Conservation (phyloP, 2,113 vertebrate genomes). For the Cryptomyrus ogoouensis region DNA sequence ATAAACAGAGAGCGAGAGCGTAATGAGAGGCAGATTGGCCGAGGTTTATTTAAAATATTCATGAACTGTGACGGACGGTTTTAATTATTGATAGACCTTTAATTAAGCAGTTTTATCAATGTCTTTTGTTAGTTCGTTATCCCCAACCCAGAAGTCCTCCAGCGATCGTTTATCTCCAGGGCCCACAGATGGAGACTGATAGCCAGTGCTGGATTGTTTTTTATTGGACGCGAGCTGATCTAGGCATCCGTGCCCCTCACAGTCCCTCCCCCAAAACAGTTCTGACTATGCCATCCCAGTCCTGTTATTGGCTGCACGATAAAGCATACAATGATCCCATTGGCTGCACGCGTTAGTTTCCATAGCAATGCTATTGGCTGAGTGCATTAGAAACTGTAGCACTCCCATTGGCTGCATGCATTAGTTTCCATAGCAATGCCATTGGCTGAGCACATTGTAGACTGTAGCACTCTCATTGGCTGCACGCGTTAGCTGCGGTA, state of each 20-base stretch:
- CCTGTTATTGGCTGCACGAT: not conserved
- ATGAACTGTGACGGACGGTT: constrained; percentile 9
- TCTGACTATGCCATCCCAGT: not conserved
- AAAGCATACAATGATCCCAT: not conserved
- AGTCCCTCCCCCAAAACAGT: not conserved
- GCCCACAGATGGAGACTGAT: constrained; percentile 9
- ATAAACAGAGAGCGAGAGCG: not conserved
- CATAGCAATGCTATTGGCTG: not conserved
- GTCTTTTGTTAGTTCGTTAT: constrained; percentile 18
- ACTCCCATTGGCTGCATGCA: not conserved
- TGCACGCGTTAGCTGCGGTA: not conserved
- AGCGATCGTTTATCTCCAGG: not conserved
- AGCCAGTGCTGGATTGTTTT: not conserved
- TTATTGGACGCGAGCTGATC: not conserved
- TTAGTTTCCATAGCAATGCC: not conserved
- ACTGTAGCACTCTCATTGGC: not conserved
- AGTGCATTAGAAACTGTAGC: not conserved
- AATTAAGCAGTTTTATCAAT: constrained; percentile 19
- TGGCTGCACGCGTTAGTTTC: not conserved
- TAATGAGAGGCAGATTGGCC: not conserved
- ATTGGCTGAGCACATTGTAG: not conserved
- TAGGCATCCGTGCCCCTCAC: not conserved
- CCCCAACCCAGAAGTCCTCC: not conserved
- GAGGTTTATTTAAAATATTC: constrained; percentile 15
- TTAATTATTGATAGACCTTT: constrained; percentile 23